Percentiles rank a stretch among this genome's conserved stretches.
These are phyloP conservation scores for Mesoligia furuncula DNA, from an alignment of 2,888 invertebrate species.

Conservation along the genomic window DNA sequence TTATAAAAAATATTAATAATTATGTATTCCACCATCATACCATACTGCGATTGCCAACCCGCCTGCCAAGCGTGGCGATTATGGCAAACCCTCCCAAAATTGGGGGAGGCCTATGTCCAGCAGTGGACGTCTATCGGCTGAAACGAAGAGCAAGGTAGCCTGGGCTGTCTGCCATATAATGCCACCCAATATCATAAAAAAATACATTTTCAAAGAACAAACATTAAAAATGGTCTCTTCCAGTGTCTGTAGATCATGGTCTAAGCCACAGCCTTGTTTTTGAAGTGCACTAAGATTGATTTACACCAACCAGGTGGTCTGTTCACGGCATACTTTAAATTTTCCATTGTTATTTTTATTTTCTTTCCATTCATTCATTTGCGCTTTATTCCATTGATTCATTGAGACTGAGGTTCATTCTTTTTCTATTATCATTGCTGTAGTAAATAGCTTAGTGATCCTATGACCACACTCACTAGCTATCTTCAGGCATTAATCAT, in stretches of 20 bases:
- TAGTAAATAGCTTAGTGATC: background rate
- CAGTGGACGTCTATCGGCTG: too few species aligned
- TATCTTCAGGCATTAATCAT: too few species aligned
- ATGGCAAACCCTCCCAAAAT: too few species aligned
- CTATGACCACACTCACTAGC: too few species aligned
- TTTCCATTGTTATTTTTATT: constrained; percentile 46
- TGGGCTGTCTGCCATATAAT: background rate
- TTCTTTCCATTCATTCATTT: constrained; percentile 36
- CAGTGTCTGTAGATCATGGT: constrained; percentile 14
- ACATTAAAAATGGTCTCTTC: constrained; percentile 22
- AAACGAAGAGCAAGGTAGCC: too few species aligned
- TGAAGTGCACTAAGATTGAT: constrained; percentile 61
- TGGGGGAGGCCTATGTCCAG: too few species aligned
- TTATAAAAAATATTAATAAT: too few species aligned
- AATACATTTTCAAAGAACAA: background rate
- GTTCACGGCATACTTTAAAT: constrained; percentile 55
- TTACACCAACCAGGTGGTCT: constrained; percentile 58
- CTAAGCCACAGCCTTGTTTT: constrained; percentile 41
- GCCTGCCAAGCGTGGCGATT: too few species aligned
- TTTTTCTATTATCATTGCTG: background rate
- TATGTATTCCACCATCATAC: too few species aligned
- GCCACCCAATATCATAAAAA: background rate
- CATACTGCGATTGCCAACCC: too few species aligned
- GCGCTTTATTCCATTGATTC: constrained; percentile 34
- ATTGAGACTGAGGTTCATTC: constrained; percentile 16